phyloP scores from a whole-genome alignment of 2,113 vertebrate genomes.

The Cyprinodon variegatus region DNA sequence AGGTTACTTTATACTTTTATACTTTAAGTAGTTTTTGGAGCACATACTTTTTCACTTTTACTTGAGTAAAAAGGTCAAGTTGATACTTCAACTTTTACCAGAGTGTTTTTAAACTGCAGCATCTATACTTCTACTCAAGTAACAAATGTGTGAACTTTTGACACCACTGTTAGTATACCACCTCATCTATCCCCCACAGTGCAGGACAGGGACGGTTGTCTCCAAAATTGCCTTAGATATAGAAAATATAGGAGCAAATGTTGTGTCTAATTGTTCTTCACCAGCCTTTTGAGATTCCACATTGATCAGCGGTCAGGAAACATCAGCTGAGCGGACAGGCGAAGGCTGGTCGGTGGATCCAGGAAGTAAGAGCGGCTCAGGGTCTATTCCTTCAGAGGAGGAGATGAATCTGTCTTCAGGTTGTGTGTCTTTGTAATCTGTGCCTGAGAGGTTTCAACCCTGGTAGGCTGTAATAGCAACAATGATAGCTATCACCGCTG shows the following conservation, averaged over 20 bases:
- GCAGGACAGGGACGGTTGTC: background rate
- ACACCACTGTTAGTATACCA: no score
- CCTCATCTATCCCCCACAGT: background rate
- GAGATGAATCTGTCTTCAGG: conserved; percentile 40
- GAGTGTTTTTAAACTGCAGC: no score
- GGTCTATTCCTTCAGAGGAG: conserved; percentile 46
- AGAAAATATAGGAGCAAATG: background rate
- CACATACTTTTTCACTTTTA: no score
- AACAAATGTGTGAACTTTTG: no score
- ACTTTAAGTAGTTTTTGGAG: no score
- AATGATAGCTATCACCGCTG: conserved; percentile 61
- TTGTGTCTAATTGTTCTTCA: conserved; percentile 29
- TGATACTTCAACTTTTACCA: no score
- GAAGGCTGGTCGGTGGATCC: conserved; percentile 17
- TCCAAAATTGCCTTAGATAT: background rate
- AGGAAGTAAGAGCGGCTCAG: conserved; percentile 16
- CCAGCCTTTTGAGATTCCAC: conserved; percentile 56
- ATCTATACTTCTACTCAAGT: no score
- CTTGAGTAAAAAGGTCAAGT: no score
- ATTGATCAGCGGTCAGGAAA: conserved; percentile 58
- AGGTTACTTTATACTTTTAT: no score
- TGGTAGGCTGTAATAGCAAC: conserved; percentile 43
- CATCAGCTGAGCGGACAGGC: conserved; percentile 23
- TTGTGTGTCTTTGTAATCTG: background rate
- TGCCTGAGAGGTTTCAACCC: conserved; percentile 3